Conservation (phyloP, 2,888 invertebrate genomes). For the Gisinianus flammeolus region DNA sequence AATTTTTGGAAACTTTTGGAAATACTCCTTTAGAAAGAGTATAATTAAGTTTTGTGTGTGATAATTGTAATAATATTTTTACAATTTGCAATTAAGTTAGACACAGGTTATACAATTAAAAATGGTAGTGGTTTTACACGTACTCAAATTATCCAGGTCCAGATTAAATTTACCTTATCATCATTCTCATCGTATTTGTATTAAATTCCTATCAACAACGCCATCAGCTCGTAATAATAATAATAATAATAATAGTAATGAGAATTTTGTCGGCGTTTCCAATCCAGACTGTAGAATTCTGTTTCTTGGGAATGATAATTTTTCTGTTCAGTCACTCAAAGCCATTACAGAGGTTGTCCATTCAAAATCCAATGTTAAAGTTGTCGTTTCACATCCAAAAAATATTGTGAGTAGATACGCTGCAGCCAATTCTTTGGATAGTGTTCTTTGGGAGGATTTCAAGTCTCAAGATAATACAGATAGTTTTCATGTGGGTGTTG, state of each 20-base stretch:
- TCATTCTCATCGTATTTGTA: too few species aligned
- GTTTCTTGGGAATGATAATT: conserved; percentile 86
- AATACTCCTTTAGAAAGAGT: too few species aligned
- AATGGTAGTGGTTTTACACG: too few species aligned
- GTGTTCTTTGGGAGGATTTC: conserved; percentile 70
- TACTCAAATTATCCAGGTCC: too few species aligned
- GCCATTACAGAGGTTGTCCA: conserved; percentile 62
- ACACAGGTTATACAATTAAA: too few species aligned
- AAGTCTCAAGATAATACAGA: conserved; percentile 60
- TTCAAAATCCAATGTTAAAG: conserved; percentile 41
- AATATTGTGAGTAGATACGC: conserved; percentile 76
- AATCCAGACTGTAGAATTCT: conserved; percentile 63
- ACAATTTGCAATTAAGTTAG: too few species aligned
- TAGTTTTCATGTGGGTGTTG: conserved; percentile 82
- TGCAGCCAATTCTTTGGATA: conserved; percentile 66
- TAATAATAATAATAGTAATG: not conserved
- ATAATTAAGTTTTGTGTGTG: too few species aligned
- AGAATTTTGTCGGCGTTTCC: too few species aligned
- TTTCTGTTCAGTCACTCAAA: conserved; percentile 77
- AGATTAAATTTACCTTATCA: too few species aligned
- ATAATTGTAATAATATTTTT: too few species aligned
- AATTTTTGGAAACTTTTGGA: too few species aligned
- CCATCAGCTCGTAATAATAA: not conserved
- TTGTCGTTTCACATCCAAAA: conserved; percentile 62
- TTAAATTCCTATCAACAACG: too few species aligned